A percentile compares a stretch with the other conserved stretches of the same genome.
Conservation (phyloP, 2,888 invertebrate species). For the Erebia epiphron region DNA sequence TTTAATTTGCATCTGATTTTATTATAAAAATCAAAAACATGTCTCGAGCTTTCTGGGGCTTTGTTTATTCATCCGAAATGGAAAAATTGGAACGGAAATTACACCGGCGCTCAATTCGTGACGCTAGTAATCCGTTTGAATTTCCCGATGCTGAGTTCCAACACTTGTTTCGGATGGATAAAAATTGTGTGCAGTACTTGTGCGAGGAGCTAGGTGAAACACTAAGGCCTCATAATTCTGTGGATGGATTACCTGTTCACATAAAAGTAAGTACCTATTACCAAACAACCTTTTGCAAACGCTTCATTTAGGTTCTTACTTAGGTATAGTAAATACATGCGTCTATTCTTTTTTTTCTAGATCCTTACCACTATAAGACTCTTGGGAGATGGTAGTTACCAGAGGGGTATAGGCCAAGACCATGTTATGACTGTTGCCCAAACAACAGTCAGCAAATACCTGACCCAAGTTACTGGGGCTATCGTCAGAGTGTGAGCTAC, state of each 20-base stretch:
- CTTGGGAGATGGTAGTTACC: neutral
- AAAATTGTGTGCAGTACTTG: neutral
- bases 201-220: neutral
- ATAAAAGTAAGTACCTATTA: neutral
- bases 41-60: neutral
- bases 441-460: neutral
- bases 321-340: neutral
- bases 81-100: neutral
- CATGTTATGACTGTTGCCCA: neutral
- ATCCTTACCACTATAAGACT: neutral
- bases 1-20: neutral
- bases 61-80: neutral
- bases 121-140: neutral
- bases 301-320: neutral
- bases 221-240: neutral
- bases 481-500: neutral
- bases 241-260: neutral
- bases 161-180: neutral
- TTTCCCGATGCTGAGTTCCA: neutral
- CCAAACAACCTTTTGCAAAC: neutral
- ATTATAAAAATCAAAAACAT: neutral
- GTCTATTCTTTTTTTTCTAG: neutral
- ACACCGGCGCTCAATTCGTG: neutral
- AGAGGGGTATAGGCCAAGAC: neutral
- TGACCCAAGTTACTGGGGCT: neutral